phyloP scores from a whole-genome alignment of 2,797 vertebrate genomes.

The Coregonus ussuriensis region DNA sequence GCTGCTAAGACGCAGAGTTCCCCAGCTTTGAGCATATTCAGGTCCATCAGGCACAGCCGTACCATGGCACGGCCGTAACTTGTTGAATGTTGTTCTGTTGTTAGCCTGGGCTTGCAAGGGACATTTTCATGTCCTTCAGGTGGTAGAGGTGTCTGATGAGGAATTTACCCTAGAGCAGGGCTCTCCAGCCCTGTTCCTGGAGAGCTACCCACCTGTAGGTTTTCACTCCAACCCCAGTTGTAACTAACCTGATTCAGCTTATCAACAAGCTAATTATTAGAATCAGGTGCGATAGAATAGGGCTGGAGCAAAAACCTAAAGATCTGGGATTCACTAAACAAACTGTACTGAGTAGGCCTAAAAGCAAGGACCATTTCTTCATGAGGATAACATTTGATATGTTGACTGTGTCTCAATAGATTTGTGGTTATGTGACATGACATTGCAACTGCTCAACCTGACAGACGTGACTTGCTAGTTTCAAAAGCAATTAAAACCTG shows the following conservation, averaged over 20 bases:
- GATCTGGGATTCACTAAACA: neutral
- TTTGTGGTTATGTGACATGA: no score
- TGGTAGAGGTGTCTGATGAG: neutral
- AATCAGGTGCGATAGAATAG: no score
- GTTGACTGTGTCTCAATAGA: no score
- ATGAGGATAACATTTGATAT: no score
- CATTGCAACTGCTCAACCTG: no score
- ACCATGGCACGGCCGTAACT: slow-evolving; percentile 65
- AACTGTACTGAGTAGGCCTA: neutral
- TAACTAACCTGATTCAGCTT: no score
- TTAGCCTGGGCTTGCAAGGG: slow-evolving; percentile 7
- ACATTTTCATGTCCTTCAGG: neutral
- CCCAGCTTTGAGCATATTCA: slow-evolving; percentile 77
- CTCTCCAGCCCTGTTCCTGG: no score
- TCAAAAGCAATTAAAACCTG: no score
- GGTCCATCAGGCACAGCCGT: slow-evolving; percentile 72
- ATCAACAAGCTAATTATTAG: no score
- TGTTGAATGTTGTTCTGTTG: slow-evolving; percentile 68
- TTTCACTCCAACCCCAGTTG: no score
- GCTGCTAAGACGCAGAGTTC: slow-evolving; percentile 79
- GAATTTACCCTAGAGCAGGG: neutral
- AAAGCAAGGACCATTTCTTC: neutral
- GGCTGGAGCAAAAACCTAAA: neutral
- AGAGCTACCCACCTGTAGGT: no score
- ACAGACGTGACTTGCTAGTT: no score